Evolutionary conservation across 1,140 invertebrate genomes (phyloP).

Genomic region (Dendroctonus valens): DNA sequence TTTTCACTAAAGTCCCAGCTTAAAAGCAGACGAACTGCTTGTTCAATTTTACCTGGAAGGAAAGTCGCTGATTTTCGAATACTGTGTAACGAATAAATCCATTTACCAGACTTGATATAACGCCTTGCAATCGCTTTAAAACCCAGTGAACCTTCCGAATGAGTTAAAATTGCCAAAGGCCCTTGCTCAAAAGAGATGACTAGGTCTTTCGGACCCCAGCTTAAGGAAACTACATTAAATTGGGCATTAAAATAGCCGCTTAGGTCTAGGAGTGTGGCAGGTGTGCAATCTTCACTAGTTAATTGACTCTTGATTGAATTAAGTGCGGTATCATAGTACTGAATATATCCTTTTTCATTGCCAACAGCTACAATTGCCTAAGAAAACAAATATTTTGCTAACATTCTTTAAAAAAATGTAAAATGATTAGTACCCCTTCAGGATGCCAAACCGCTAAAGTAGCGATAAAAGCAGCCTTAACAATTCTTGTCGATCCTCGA

Average conservation of each 20-base stretch:
- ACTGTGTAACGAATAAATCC: neutral
- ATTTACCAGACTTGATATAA: slow-evolving; percentile 57
- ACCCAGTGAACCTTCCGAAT: slow-evolving; percentile 41
- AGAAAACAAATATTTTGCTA: slow-evolving; percentile 1
- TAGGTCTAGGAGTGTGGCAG: slow-evolving; percentile 64
- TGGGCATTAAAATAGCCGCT: slow-evolving; percentile 66
- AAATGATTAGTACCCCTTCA: slow-evolving; percentile 53
- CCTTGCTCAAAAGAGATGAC: slow-evolving; percentile 62
- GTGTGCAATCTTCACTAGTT: slow-evolving; percentile 64
- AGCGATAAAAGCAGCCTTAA: slow-evolving; percentile 68
- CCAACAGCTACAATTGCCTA: slow-evolving; percentile 61
- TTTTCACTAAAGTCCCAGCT: slow-evolving; percentile 72
- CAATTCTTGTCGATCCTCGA: slow-evolving; percentile 61
- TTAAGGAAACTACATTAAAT: slow-evolving; percentile 60
- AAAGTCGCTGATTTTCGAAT: neutral
- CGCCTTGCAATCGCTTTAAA: slow-evolving; percentile 58
- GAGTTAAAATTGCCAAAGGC: slow-evolving; percentile 48
- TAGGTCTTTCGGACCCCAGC: slow-evolving; percentile 52
- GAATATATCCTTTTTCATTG: slow-evolving; percentile 72
- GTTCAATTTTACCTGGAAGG: slow-evolving; percentile 58
- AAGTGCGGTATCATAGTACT: slow-evolving; percentile 74
- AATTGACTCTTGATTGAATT: slow-evolving; percentile 67
- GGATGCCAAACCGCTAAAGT: slow-evolving; percentile 71
- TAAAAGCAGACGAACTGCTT: slow-evolving; percentile 67
- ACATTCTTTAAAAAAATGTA: neutral